Evolutionary conservation across 2,113 vertebrate genomes (phyloP).

Genomic region (Candoia aspera): DNA sequence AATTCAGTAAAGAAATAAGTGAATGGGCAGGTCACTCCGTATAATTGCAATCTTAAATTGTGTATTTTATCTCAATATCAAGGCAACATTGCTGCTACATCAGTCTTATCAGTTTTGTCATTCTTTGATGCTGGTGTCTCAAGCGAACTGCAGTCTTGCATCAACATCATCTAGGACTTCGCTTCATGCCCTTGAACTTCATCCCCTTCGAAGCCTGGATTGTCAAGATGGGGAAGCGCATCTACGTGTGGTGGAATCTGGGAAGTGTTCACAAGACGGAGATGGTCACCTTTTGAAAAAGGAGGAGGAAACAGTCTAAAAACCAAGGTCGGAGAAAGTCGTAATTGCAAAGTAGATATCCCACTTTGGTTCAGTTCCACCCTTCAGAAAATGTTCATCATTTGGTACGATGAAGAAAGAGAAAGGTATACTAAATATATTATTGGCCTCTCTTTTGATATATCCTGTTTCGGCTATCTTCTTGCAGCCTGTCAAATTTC

Average conservation of each 20-base stretch:
- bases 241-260: constrained; percentile 63
- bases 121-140: constrained; percentile 32
- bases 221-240: constrained; percentile 80
- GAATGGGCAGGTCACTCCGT: constrained; percentile 61
- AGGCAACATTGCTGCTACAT: constrained; percentile 53
- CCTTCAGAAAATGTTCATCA: neutral
- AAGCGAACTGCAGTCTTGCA: constrained; percentile 64
- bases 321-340: neutral
- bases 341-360: neutral
- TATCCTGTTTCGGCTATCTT: neutral
- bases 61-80: constrained; percentile 64
- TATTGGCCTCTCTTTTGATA: neutral
- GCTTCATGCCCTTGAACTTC: constrained; percentile 64
- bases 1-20: constrained; percentile 56
- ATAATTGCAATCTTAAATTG: constrained; percentile 54
- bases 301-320: neutral
- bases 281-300: constrained; percentile 68
- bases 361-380: neutral
- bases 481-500: neutral
- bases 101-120: constrained; percentile 53
- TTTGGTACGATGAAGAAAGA: neutral
- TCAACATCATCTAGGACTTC: constrained; percentile 63
- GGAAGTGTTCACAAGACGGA: constrained; percentile 69
- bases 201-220: constrained; percentile 86
- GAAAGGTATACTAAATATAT: neutral